Percentiles rank a stretch among this genome's conserved stretches.
phyloP scores from a whole-genome alignment of 2,113 vertebrate genomes.

The Colaptes auratus region DNA sequence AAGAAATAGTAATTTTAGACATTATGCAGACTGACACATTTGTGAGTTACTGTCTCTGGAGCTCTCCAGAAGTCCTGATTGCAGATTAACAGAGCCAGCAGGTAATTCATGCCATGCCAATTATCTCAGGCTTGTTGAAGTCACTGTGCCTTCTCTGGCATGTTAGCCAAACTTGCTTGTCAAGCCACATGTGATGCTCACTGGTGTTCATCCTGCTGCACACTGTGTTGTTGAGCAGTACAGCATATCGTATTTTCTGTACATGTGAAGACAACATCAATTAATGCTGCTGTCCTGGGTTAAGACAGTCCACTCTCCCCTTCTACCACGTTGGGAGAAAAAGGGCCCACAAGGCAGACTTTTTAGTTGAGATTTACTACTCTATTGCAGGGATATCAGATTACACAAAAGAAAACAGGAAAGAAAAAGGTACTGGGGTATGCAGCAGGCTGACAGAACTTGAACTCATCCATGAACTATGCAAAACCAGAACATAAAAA shows the following conservation, averaged over 20 bases:
- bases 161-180: rapidly evolving
- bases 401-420: too few species aligned
- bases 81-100: not conserved
- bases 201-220: not conserved
- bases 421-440: too few species aligned
- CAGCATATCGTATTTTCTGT: rapidly evolving
- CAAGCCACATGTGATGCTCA: rapidly evolving
- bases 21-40: not conserved
- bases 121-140: not conserved
- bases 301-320: too few species aligned
- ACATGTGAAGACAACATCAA: not conserved
- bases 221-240: not conserved
- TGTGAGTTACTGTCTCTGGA: not conserved
- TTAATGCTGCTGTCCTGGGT: not conserved
- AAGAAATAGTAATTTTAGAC: not conserved
- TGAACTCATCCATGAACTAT: too few species aligned
- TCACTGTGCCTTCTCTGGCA: not conserved
- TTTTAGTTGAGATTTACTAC: too few species aligned
- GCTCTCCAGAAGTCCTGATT: not conserved
- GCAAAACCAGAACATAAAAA: too few species aligned
- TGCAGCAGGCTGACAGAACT: too few species aligned
- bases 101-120: not conserved
- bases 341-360: too few species aligned
- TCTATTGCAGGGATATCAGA: too few species aligned
- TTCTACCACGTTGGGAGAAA: too few species aligned